phyloP scores from a whole-genome alignment of 2,888 invertebrate species.

The Drosophila falleni region DNA sequence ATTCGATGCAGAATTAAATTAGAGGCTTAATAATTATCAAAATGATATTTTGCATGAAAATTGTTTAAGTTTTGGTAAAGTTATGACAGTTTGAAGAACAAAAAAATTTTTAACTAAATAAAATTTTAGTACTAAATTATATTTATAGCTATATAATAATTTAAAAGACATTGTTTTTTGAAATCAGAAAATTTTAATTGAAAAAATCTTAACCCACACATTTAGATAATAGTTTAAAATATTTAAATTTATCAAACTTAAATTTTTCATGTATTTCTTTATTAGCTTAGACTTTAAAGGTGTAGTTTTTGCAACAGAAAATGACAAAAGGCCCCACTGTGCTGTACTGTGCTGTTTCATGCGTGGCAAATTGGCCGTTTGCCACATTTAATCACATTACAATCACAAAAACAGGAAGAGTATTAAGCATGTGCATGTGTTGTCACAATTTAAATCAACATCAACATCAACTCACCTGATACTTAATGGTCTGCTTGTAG shows the following conservation, averaged over 20 bases:
- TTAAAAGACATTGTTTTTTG: background rate
- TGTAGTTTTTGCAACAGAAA: background rate
- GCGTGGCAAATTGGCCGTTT: slow-evolving; percentile 35
- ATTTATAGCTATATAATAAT: background rate
- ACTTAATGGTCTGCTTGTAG: slow-evolving; percentile 95
- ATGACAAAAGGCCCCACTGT: background rate
- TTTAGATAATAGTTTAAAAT: too few relatives aligned
- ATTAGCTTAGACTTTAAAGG: too few relatives aligned
- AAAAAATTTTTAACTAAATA: background rate
- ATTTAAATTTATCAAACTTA: too few relatives aligned
- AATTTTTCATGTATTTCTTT: too few relatives aligned
- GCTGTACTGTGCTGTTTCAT: background rate
- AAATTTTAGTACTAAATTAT: background rate
- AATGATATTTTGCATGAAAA: too few relatives aligned
- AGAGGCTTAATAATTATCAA: too few relatives aligned
- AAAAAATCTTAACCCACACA: too few relatives aligned
- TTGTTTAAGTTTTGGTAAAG: background rate
- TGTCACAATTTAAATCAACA: slow-evolving; percentile 29
- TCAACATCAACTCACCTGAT: slow-evolving; percentile 87
- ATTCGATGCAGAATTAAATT: background rate
- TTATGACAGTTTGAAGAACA: background rate
- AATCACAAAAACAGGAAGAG: slow-evolving; percentile 33
- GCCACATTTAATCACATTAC: slow-evolving; percentile 68
- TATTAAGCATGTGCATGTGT: slow-evolving; percentile 21
- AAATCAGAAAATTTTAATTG: background rate